These are phyloP conservation scores for Oreamnos americanus DNA, from an alignment of 2,113 vertebrate genomes.

Conservation along the genomic window DNA sequence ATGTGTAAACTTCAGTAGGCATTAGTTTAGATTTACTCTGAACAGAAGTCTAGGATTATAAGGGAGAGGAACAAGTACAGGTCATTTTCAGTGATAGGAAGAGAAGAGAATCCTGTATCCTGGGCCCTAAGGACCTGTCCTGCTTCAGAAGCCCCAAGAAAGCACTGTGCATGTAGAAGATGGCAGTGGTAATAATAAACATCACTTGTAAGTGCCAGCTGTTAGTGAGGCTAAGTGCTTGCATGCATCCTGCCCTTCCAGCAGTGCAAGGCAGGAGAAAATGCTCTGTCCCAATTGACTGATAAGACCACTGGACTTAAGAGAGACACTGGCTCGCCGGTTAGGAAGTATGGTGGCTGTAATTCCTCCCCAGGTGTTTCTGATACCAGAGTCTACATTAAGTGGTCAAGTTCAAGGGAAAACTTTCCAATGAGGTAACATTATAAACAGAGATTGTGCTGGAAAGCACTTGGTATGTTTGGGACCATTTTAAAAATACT, in stretches of 20 bases:
- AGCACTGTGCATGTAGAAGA: neutral
- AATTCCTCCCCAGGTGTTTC: neutral
- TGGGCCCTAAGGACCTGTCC: neutral
- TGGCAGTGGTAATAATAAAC: neutral
- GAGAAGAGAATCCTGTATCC: neutral
- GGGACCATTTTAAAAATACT: neutral
- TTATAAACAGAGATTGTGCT: neutral
- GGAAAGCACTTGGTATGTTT: neutral
- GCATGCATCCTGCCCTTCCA: neutral
- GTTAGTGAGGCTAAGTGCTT: neutral
- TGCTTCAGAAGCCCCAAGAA: neutral
- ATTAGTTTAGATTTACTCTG: neutral
- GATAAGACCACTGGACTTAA: neutral
- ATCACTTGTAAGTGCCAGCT: neutral
- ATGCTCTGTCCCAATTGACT: neutral
- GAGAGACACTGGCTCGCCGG: neutral
- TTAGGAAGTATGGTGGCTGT: neutral
- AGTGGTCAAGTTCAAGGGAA: neutral
- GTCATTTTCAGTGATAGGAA: neutral
- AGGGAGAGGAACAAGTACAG: neutral
- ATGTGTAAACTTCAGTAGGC: neutral
- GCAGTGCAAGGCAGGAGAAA: neutral
- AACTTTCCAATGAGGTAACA: neutral
- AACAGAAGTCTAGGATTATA: neutral
- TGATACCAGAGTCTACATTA: neutral